Evolutionary conservation across 2,797 vertebrate species (phyloP).

Genomic region (Crossoptilon crossoptilon): DNA sequence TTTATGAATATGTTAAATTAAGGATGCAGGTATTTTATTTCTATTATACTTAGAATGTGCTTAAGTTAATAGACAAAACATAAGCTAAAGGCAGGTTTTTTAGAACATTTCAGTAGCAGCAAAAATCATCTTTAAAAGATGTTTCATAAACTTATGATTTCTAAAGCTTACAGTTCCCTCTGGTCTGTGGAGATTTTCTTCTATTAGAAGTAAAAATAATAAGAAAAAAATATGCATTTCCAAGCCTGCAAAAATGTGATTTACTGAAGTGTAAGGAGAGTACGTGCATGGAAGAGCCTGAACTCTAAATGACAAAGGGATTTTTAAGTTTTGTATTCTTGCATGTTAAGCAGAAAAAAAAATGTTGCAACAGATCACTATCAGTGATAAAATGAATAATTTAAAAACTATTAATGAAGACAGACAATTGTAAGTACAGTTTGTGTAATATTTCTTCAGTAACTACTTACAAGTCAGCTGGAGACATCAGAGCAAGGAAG

Average conservation of each 20-base stretch:
- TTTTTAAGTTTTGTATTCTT: background rate
- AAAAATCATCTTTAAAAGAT: background rate
- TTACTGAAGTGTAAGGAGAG: background rate
- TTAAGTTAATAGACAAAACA: background rate
- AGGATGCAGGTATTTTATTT: background rate
- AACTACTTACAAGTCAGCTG: background rate
- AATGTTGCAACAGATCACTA: background rate
- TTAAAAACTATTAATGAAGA: conserved; percentile 9
- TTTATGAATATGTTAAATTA: background rate
- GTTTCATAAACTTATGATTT: background rate
- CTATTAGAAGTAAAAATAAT: background rate
- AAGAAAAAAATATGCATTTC: background rate
- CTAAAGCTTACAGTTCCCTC: background rate
- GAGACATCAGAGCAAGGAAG: background rate
- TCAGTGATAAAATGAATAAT: background rate
- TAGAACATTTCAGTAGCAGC: background rate
- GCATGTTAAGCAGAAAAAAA: background rate
- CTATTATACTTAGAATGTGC: background rate
- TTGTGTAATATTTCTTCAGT: background rate
- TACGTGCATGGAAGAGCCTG: background rate
- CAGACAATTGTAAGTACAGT: background rate
- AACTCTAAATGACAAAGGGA: background rate
- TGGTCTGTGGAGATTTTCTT: background rate
- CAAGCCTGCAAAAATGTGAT: background rate
- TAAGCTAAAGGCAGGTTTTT: background rate